Evolutionary conservation across 53 echinoderm and acorn worm genomes (phyloP).

Genomic region (Crossaster papposus): DNA sequence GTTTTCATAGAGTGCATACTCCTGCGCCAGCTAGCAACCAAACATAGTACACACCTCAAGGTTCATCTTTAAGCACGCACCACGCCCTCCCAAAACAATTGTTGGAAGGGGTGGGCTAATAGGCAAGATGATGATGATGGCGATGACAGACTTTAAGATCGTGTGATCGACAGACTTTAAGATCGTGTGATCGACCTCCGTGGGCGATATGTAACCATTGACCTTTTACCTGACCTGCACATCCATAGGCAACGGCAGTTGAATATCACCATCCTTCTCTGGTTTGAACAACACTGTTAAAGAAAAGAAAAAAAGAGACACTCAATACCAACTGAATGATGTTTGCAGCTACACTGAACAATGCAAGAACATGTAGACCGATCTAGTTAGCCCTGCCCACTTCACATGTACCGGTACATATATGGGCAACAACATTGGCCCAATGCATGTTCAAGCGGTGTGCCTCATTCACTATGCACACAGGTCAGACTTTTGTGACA

Average conservation of each 20-base stretch:
- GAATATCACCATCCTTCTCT: slow-evolving; percentile 53
- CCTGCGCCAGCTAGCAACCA: neutral
- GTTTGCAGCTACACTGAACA: neutral
- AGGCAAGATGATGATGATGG: slow-evolving; percentile 38
- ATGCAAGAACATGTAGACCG: neutral
- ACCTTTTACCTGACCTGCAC: slow-evolving; percentile 61
- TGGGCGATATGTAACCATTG: slow-evolving; percentile 25
- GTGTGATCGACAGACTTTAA: neutral
- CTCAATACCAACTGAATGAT: neutral
- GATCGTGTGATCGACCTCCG: neutral
- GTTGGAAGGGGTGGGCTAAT: slow-evolving; percentile 9
- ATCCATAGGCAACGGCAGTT: slow-evolving; percentile 49
- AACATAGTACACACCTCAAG: neutral
- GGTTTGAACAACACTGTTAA: slow-evolving; percentile 50
- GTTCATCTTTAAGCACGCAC: neutral
- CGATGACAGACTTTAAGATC: neutral
- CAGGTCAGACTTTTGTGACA: too few relatives aligned
- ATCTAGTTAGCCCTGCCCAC: too few relatives aligned
- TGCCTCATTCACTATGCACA: too few relatives aligned
- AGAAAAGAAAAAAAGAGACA: neutral
- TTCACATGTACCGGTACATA: too few relatives aligned
- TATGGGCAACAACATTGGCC: too few relatives aligned
- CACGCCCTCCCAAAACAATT: neutral
- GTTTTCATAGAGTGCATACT: neutral
- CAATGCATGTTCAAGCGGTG: too few relatives aligned